Base-by-base conservation (phyloP, 37 sponge, comb jelly and placozoan genomes). In the Lycopodina hypogea region DNA sequence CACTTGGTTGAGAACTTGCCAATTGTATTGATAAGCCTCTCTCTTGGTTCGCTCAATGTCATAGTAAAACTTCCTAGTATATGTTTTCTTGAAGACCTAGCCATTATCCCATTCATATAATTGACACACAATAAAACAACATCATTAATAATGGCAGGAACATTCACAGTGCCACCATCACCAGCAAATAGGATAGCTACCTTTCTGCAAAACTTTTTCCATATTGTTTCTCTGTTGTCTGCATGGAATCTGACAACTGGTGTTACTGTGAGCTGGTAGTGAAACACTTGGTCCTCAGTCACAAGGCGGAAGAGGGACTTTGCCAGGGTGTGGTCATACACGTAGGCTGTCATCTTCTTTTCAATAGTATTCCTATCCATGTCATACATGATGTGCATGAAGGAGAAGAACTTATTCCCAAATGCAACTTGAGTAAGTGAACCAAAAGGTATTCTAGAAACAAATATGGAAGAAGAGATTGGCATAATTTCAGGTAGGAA, bases 251-350 rank as follows among this genome's bases (percentile, higher is more conserved):
- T 39, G 42, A 92, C 89, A 2, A 78, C 32, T 42, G 56, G 63
- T 38, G 41, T 52, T 22, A 92, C 93, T 11, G 82, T 81, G 28
- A 38, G 33, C 42, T 92, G 93, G 35, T 72, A 77, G 77, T 84
- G 84, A 78, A 87, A 92, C 33, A 87, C 88, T 48, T 92, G 93
- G 0, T 87, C 82, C 56, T 92, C 93, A 0, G 93, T 88, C 29
- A 84, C 78, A 1, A 33, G 1, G 3, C 93, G 79, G 64, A 92
- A 92, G 42, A 92, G 69, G 55, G 73, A 81, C 34, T 72, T 71
- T 19, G 93, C 88, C 21, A 81, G 18, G 21, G 60, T 55, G 36
- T 80, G 81, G 40, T 58, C 69, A 0, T 37, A 33, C 19, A 80
- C 75, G 40, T 23, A 22, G 2, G 69, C 42, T 21, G 29, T 52